phyloP scores from a whole-genome alignment of 2,113 vertebrate species.

The Meriones unguiculatus region DNA sequence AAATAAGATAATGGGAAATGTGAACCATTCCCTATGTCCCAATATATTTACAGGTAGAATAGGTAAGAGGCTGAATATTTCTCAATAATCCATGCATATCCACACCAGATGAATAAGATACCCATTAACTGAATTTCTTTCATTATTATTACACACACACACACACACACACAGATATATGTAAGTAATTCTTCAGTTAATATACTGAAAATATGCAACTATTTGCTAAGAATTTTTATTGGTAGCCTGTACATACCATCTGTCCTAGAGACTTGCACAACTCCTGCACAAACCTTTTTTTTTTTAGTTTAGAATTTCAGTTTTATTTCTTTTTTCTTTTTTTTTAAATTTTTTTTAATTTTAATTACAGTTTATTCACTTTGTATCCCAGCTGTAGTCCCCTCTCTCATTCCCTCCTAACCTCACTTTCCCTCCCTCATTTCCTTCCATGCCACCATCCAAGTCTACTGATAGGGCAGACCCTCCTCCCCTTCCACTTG shows the following conservation, averaged over 20 bases:
- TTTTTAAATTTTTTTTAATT: too few relatives aligned
- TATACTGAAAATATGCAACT: background rate
- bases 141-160: background rate
- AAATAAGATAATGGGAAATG: background rate
- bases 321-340: too few relatives aligned
- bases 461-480: too few relatives aligned
- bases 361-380: too few relatives aligned
- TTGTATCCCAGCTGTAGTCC: too few relatives aligned
- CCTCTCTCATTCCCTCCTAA: too few relatives aligned
- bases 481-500: too few relatives aligned
- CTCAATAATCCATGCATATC: background rate
- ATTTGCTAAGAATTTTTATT: background rate
- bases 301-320: too few relatives aligned
- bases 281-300: background rate
- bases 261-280: background rate
- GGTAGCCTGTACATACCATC: background rate
- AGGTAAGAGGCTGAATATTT: accelerated
- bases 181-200: background rate
- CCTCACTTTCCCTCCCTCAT: too few relatives aligned
- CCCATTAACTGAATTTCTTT: background rate
- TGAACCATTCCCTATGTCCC: background rate
- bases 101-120: background rate
- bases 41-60: background rate
- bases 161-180: background rate
- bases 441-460: too few relatives aligned